Evolutionary conservation across 2,888 invertebrate species (phyloP).

Genomic region (Neelides folsomi): DNA sequence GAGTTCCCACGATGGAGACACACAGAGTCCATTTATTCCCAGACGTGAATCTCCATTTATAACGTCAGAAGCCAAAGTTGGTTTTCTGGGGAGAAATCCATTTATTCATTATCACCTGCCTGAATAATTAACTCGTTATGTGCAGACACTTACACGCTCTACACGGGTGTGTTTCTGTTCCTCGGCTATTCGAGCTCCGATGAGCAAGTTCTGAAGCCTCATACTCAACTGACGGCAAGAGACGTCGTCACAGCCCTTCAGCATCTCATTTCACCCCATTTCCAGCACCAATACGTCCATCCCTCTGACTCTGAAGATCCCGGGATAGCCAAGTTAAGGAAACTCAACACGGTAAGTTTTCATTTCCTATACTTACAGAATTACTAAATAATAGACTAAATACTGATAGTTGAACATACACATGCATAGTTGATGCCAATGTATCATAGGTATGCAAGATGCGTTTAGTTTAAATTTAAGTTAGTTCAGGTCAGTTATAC

Average conservation of each 20-base stretch:
- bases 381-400: too few relatives aligned
- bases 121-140: slow-evolving; percentile 4
- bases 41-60: too few relatives aligned
- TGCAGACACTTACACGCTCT: slow-evolving; percentile 57
- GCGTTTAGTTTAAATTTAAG: too few relatives aligned
- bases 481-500: neutral
- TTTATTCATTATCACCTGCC: neutral
- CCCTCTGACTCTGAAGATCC: slow-evolving; percentile 22
- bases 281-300: slow-evolving; percentile 28
- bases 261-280: slow-evolving; percentile 31
- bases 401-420: too few relatives aligned
- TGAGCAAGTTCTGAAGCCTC: slow-evolving; percentile 64
- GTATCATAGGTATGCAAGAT: too few relatives aligned
- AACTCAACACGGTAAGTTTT: slow-evolving; percentile 31
- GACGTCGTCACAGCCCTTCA: slow-evolving; percentile 71
- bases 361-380: slow-evolving; percentile 28
- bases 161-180: slow-evolving; percentile 74
- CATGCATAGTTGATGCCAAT: too few relatives aligned
- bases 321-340: slow-evolving; percentile 17
- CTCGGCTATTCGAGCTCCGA: slow-evolving; percentile 83
- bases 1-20: too few relatives aligned
- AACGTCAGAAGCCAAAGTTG: too few relatives aligned
- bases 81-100: neutral
- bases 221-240: slow-evolving; percentile 69
- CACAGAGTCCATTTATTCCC: too few relatives aligned